Percentiles rank a stretch among this genome's conserved stretches.
phyloP scores from a whole-genome alignment of 2,113 vertebrate species.

The Tyrannus savana region DNA sequence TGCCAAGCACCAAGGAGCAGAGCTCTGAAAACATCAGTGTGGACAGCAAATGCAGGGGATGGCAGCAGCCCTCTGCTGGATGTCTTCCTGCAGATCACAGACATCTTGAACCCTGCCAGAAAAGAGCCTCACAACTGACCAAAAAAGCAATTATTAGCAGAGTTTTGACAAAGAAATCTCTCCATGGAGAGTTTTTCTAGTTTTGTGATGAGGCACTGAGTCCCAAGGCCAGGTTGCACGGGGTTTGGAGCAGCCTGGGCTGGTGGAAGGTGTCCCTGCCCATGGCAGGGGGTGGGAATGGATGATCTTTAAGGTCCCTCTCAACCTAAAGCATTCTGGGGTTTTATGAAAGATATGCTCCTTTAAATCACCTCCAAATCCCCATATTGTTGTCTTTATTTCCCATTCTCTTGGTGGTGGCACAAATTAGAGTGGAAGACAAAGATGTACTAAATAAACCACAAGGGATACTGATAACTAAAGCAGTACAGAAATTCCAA shows the following conservation, averaged over 20 bases:
- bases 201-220: background rate
- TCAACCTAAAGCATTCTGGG: fast-evolving
- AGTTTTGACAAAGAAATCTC: background rate
- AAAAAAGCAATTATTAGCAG: background rate
- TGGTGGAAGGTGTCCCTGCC: background rate
- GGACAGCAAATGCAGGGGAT: background rate
- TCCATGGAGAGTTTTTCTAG: background rate
- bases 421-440: background rate
- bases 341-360: background rate
- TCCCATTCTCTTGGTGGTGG: background rate
- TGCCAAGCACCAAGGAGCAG: background rate
- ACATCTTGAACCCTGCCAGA: background rate
- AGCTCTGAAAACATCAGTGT: background rate
- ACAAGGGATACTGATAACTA: background rate
- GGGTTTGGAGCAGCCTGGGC: background rate
- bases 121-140: background rate
- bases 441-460: background rate
- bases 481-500: background rate
- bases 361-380: background rate
- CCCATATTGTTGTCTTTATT: background rate
- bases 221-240: fast-evolving
- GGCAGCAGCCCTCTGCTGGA: background rate
- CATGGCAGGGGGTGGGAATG: background rate
- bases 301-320: background rate
- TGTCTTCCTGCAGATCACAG: background rate